Percentiles rank a stretch among this genome's conserved stretches.
These are phyloP conservation scores for Montifringilla adamsi DNA, from an alignment of 2,113 vertebrate species.

Conservation along the genomic window DNA sequence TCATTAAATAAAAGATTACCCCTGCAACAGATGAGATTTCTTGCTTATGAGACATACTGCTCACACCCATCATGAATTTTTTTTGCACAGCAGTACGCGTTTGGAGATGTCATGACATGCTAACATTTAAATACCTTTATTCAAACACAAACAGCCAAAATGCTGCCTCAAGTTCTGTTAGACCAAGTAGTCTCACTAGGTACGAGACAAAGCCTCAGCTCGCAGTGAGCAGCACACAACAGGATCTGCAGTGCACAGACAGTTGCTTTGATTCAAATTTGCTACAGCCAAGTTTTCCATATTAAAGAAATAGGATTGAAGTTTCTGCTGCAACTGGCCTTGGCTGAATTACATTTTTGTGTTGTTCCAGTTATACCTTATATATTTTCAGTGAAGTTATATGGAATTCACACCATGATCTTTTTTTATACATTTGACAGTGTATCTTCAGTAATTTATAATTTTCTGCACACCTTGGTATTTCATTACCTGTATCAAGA, in stretches of 20 bases:
- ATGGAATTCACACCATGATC: neutral
- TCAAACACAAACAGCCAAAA: neutral
- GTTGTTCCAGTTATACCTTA: neutral
- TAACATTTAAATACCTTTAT: constrained; percentile 22
- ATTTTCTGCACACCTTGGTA: neutral
- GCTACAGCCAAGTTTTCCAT: neutral
- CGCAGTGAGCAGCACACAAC: neutral
- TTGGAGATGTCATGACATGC: neutral
- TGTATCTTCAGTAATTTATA: neutral
- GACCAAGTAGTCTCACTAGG: neutral
- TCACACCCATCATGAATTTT: neutral
- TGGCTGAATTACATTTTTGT: neutral
- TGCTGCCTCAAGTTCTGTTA: neutral
- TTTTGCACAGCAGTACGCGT: neutral
- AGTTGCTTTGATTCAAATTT: neutral
- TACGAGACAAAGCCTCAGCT: neutral
- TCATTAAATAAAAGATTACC: neutral
- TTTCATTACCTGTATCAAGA: neutral
- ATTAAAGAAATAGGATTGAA: neutral
- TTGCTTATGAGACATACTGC: neutral
- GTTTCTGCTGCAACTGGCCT: neutral
- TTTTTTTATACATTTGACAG: neutral
- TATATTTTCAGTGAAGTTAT: neutral
- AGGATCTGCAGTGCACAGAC: neutral
- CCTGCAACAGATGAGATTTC: neutral